A percentile compares a stretch with the other conserved stretches of the same genome.
Evolutionary conservation across 2,888 invertebrate species (phyloP).

Genomic region (Sussaba pulchella): DNA sequence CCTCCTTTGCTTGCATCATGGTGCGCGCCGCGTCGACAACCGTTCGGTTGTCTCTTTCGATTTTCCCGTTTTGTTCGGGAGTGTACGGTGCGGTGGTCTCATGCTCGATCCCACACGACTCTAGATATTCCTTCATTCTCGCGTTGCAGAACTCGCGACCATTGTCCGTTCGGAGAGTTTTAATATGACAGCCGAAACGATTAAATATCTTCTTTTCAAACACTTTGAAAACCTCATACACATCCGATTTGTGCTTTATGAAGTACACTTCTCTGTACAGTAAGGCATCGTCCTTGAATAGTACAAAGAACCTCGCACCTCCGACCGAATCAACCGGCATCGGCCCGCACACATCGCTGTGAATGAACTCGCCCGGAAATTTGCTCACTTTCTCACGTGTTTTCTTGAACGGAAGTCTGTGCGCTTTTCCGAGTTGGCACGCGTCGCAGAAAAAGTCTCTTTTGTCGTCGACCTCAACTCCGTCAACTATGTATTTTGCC

Average conservation of each 20-base stretch:
- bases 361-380: constrained; percentile 2
- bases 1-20: constrained; percentile 57
- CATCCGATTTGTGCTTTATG: constrained; percentile 40
- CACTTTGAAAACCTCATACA: constrained; percentile 25
- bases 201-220: constrained; percentile 16
- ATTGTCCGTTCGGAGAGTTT: constrained; percentile 37
- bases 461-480: constrained; percentile 52
- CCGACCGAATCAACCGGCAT: background rate
- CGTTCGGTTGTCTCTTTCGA: constrained; percentile 39
- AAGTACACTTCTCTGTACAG: constrained; percentile 20
- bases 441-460: background rate
- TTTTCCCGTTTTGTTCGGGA: constrained; percentile 42
- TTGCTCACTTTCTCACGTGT: background rate
- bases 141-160: constrained; percentile 35
- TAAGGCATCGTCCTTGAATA: constrained; percentile 31
- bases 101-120: constrained; percentile 22
- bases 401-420: background rate
- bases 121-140: constrained; percentile 17
- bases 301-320: background rate
- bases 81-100: constrained; percentile 41
- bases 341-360: background rate
- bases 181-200: constrained; percentile 5
- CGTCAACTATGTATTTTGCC: constrained; percentile 40
- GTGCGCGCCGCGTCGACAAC: constrained; percentile 32
- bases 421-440: background rate